Evolutionary conservation across 2,113 vertebrate genomes (phyloP).

Genomic region (Mus spicilegus): DNA sequence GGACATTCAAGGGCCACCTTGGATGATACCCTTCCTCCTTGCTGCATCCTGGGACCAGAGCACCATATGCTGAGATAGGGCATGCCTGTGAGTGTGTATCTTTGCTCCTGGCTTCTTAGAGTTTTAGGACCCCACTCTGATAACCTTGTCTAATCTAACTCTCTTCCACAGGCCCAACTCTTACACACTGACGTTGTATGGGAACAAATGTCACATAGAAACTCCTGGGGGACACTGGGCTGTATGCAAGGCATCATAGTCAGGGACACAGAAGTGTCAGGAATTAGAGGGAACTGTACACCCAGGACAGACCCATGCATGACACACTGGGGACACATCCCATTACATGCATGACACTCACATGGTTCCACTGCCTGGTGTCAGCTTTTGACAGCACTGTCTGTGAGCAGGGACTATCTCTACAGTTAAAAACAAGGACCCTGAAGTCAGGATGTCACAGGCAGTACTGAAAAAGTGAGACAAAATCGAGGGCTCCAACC

Average conservation of each 20-base stretch:
- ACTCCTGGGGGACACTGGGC: neutral
- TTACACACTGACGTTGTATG: too few species aligned
- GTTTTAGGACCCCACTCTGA: too few species aligned
- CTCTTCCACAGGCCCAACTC: neutral
- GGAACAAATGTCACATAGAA: neutral
- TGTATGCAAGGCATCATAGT: neutral
- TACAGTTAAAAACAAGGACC: neutral
- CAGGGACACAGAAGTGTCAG: neutral
- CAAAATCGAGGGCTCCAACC: neutral
- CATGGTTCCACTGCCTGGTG: neutral
- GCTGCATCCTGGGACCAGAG: neutral
- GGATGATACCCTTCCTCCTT: neutral
- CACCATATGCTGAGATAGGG: neutral
- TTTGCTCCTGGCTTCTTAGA: neutral
- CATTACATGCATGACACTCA: neutral
- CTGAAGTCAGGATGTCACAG: neutral
- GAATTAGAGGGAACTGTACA: neutral
- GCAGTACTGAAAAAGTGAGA: neutral
- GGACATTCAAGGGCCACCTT: neutral
- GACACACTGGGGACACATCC: neutral
- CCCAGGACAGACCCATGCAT: neutral
- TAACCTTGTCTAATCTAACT: neutral
- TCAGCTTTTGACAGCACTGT: neutral
- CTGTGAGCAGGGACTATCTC: neutral
- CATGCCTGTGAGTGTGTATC: neutral